Conservation (phyloP, 2,888 invertebrate species). For the Drosophila mimetica region DNA sequence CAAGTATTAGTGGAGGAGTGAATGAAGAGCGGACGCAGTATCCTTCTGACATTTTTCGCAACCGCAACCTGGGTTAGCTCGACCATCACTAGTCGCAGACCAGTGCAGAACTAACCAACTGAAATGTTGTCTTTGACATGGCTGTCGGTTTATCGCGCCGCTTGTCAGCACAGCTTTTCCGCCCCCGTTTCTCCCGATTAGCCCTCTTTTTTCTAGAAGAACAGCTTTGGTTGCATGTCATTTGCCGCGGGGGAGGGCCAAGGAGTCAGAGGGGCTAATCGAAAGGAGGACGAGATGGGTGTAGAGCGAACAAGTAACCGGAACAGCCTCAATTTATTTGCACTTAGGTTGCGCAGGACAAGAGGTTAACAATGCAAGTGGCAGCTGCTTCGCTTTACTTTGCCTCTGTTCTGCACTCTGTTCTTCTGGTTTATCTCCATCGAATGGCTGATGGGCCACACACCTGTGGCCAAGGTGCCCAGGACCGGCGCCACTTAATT, state of each 20-base stretch:
- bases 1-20: neutral
- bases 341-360: slow-evolving; percentile 66
- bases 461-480: slow-evolving; percentile 64
- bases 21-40: neutral
- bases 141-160: slow-evolving; percentile 77
- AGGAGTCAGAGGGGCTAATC: slow-evolving; percentile 22
- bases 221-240: slow-evolving; percentile 75
- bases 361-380: slow-evolving; percentile 73
- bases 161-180: slow-evolving; percentile 67
- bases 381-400: slow-evolving; percentile 39
- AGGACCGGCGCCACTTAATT: slow-evolving; percentile 60
- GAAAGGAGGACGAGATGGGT: slow-evolving; percentile 12
- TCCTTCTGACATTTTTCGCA: neutral
- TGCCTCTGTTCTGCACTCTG: neutral
- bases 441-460: slow-evolving; percentile 36
- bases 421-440: slow-evolving; percentile 51
- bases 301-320: slow-evolving; percentile 35
- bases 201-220: slow-evolving; percentile 1
- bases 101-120: slow-evolving; percentile 73
- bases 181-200: slow-evolving; percentile 8
- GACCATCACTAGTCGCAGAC: slow-evolving; percentile 62
- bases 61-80: neutral
- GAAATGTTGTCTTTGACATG: slow-evolving; percentile 78
- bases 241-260: slow-evolving; percentile 52
- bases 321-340: slow-evolving; percentile 76